Base-by-base conservation (phyloP, 2,888 invertebrate species). In the Elgonia sp. region DNA sequence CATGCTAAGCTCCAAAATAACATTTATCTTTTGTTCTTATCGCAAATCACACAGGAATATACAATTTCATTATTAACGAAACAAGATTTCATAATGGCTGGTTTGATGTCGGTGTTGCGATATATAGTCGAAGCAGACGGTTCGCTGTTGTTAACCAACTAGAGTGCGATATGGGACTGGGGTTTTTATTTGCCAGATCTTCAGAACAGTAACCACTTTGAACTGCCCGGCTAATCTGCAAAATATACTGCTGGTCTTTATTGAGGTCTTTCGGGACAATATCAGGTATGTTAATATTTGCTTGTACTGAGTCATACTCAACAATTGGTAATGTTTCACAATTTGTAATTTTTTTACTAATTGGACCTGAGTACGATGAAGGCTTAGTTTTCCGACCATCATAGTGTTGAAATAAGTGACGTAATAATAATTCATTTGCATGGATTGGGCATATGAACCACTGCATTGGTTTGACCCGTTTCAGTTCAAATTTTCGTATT, bases 271-370 rank as follows among this genome's bases (percentile, higher is more conserved):
- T 73, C 18, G 73, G 9, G 8, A 80, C 67, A n/a, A 85, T 80
- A 40, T 73, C 18, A 65, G 8, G n/a, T 60, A 84, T 53, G 63
- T 20, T 40, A n/a, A 16, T 14, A 4, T 53, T 55, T n/a, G 65
- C n/a, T n/a, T 72, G 39, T 29, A 84, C 14, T 29, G 72, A 29
- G 14, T 79, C n/a, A 65, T 72, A 84, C 4, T 79, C 29, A 14
- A 72, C 72, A 21, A 73, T 20, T 20, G 65, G 65, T 12, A 79
- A 7, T 10, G 29, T 73, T 55, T 84, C 72, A 57, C 84, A 79
- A 53, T 4, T 84, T 29, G 72, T 73, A 39, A 91, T 77, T 14
- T 14, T 9, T 89, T 91, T 92, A n/a, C n/a, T 91, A 20, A 93
- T 89, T 72, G 89, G 86, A 9, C 92, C 92, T 21, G 85, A 84